A percentile compares a stretch with the other conserved stretches of the same genome.
Evolutionary conservation across 2,888 invertebrate genomes (phyloP).

Genomic region (Cheilosia grossa): DNA sequence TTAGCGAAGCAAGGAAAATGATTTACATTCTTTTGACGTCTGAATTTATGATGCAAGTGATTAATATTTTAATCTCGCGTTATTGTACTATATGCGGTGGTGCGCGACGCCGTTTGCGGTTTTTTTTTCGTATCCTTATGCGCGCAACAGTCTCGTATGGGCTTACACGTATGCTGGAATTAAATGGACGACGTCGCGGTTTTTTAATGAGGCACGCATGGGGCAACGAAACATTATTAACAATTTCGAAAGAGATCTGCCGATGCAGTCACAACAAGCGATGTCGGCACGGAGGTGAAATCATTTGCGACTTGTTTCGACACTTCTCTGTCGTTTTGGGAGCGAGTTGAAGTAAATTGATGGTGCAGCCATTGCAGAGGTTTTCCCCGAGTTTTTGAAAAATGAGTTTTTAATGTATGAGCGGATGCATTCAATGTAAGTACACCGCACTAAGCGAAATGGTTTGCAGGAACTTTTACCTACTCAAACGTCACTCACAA

Average conservation of each 20-base stretch:
- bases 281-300: conserved; percentile 1
- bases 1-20: conserved; percentile 56
- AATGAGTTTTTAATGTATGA: too few species aligned
- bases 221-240: conserved; percentile 29
- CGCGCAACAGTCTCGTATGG: conserved; percentile 2
- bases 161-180: neutral
- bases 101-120: neutral
- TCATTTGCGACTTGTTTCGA: conserved; percentile 14
- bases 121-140: neutral
- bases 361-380: too few species aligned
- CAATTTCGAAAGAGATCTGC: neutral
- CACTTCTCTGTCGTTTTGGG: too few species aligned
- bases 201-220: conserved; percentile 26
- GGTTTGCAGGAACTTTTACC: too few species aligned
- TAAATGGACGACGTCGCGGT: conserved; percentile 13
- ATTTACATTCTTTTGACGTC: conserved; percentile 71
- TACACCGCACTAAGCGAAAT: too few species aligned
- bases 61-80: conserved; percentile 72
- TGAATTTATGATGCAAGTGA: conserved; percentile 72
- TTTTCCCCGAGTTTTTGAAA: too few species aligned
- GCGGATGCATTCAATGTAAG: too few species aligned
- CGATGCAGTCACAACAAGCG: neutral
- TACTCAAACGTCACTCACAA: too few species aligned
- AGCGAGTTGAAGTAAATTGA: too few species aligned
- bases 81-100: conserved; percentile 41